Evolutionary conservation across 2,888 invertebrate genomes (phyloP).

Genomic region (Pterobdella sp.): DNA sequence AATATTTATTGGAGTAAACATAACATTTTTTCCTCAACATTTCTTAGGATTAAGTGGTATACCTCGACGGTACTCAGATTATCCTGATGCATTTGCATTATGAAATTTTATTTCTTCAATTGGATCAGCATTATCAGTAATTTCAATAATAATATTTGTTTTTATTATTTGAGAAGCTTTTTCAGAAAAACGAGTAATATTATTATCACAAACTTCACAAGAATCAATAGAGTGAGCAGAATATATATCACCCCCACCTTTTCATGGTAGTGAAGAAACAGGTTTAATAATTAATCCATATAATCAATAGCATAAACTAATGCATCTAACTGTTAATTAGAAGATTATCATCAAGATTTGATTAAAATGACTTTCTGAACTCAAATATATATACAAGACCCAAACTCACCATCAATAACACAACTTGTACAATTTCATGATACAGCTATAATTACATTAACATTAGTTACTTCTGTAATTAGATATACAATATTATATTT

Average conservation of each 20-base stretch:
- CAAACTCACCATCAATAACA: slow-evolving; percentile 41
- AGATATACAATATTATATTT: slow-evolving; percentile 38
- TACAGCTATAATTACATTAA: slow-evolving; percentile 41
- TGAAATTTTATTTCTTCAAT: slow-evolving; percentile 41
- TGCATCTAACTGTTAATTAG: slow-evolving; percentile 38
- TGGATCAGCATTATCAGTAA: slow-evolving; percentile 39
- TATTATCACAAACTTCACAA: slow-evolving; percentile 33
- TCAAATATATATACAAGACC: slow-evolving; percentile 42
- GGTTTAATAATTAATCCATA: slow-evolving; percentile 29
- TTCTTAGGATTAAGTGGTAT: slow-evolving; percentile 65
- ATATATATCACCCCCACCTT: slow-evolving; percentile 36
- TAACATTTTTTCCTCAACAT: slow-evolving; percentile 74
- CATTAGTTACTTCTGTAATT: slow-evolving; percentile 40
- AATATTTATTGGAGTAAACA: slow-evolving; percentile 69
- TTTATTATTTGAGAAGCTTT: slow-evolving; percentile 41
- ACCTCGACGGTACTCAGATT: slow-evolving; percentile 69
- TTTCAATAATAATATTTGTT: slow-evolving; percentile 39
- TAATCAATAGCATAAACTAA: slow-evolving; percentile 35
- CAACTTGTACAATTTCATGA: slow-evolving; percentile 45
- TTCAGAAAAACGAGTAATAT: slow-evolving; percentile 37
- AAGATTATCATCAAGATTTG: slow-evolving; percentile 26
- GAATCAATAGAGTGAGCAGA: slow-evolving; percentile 39
- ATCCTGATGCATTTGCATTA: slow-evolving; percentile 58
- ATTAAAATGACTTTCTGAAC: slow-evolving; percentile 40
- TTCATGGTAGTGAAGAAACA: slow-evolving; percentile 38